Percentiles rank a stretch among this genome's conserved stretches.
Evolutionary conservation across 2,888 invertebrate genomes (phyloP).

Genomic region (Melieria crassipennis): DNA sequence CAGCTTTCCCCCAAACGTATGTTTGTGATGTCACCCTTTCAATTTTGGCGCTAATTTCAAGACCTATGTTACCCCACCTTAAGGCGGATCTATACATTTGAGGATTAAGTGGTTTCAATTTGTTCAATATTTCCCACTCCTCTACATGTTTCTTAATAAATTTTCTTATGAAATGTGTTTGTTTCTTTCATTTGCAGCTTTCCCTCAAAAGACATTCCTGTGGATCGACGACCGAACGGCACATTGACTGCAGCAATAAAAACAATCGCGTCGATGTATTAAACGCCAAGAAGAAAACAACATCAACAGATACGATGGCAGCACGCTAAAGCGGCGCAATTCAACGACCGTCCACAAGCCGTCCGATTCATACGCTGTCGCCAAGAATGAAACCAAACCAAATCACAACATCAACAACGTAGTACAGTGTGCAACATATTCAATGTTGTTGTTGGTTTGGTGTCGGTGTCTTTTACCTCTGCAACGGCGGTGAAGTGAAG

Average conservation of each 20-base stretch:
- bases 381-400: constrained; percentile 7
- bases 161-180: neutral
- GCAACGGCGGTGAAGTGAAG: too few relatives aligned
- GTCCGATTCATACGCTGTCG: neutral
- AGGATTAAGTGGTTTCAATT: neutral
- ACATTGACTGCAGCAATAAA: constrained; percentile 7
- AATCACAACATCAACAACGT: neutral
- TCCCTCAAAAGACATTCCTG: constrained; percentile 32
- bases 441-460: too few relatives aligned
- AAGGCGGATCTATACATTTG: too few relatives aligned
- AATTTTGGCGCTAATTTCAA: too few relatives aligned
- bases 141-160: neutral
- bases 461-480: too few relatives aligned
- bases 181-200: neutral
- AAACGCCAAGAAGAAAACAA: neutral
- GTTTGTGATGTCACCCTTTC: too few relatives aligned
- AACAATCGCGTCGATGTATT: neutral
- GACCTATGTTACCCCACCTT: too few relatives aligned
- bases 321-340: too few relatives aligned
- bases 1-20: too few relatives aligned
- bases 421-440: neutral
- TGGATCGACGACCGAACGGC: constrained; percentile 41
- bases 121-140: neutral
- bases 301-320: neutral
- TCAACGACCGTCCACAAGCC: too few relatives aligned